These are phyloP conservation scores for Podabrus alpinus DNA, from an alignment of 2,888 invertebrate species.

Conservation along the genomic window DNA sequence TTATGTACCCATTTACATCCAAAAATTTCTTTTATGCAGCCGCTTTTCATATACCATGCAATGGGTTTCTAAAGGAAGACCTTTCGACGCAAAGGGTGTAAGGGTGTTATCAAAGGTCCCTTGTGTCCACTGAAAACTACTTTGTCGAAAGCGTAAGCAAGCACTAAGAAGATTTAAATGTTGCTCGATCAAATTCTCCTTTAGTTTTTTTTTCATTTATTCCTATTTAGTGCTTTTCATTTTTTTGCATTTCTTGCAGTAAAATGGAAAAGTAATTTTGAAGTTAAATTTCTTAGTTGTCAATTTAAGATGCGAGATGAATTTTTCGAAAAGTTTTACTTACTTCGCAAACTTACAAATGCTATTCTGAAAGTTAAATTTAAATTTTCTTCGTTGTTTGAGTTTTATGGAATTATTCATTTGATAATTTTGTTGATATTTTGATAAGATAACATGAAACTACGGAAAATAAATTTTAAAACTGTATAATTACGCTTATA, in stretches of 20 bases:
- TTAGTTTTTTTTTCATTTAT: not conserved
- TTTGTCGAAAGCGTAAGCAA: not conserved
- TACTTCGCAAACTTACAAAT: not conserved
- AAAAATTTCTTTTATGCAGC: not conserved
- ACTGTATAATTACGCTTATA: not conserved
- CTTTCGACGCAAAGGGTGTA: not conserved
- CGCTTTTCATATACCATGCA: not conserved
- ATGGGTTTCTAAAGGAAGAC: not conserved
- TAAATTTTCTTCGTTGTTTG: not conserved
- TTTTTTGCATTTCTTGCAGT: not conserved
- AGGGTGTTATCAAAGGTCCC: not conserved
- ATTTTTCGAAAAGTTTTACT: not conserved
- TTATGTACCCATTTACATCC: not conserved
- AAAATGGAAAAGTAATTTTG: not conserved
- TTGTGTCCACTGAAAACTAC: not conserved
- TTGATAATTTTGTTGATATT: not conserved
- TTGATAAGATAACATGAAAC: not conserved
- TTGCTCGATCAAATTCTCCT: not conserved
- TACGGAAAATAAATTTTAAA: not conserved
- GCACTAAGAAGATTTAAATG: not conserved
- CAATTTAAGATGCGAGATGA: not conserved
- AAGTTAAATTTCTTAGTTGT: slow-evolving; percentile 1
- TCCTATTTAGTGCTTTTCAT: not conserved
- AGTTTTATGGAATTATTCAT: not conserved
- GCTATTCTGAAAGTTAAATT: not conserved